Percentiles rank a stretch among this genome's conserved stretches.
These are phyloP conservation scores for Egretta garzetta DNA, from an alignment of 2,113 vertebrate genomes.

Conservation along the genomic window DNA sequence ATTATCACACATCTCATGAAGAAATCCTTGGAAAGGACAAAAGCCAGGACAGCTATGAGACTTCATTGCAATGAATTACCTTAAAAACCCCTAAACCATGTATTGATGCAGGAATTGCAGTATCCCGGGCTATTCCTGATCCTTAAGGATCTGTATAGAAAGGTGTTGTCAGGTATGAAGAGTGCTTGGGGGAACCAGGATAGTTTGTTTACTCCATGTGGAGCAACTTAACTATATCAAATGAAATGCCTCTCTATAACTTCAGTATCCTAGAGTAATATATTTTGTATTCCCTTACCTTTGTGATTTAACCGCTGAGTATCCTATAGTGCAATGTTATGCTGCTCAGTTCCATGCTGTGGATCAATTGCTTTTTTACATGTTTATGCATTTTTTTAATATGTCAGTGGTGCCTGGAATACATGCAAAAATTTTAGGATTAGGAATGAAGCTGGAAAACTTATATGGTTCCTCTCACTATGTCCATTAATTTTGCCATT, in stretches of 20 bases:
- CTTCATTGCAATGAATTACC: background rate
- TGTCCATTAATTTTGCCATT: background rate
- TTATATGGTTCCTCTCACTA: background rate
- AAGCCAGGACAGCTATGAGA: background rate
- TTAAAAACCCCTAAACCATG: background rate
- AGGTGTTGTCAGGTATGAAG: background rate
- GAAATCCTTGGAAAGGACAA: constrained; percentile 27
- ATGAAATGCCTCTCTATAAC: background rate
- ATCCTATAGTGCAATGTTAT: background rate
- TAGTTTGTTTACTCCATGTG: constrained; percentile 4
- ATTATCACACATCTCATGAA: background rate
- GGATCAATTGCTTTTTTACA: background rate
- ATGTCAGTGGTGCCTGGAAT: background rate
- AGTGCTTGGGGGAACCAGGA: background rate
- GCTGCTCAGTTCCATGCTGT: background rate
- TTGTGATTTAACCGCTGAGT: background rate
- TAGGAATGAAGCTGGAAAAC: background rate
- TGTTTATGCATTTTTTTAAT: background rate
- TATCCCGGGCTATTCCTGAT: background rate
- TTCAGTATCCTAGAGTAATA: background rate
- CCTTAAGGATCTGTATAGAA: background rate
- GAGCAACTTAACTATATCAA: background rate
- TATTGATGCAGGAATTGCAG: background rate
- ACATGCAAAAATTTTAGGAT: background rate
- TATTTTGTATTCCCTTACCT: background rate